phyloP scores from a whole-genome alignment of 2,797 vertebrate genomes.

The Phrynocephalus vlangalii region DNA sequence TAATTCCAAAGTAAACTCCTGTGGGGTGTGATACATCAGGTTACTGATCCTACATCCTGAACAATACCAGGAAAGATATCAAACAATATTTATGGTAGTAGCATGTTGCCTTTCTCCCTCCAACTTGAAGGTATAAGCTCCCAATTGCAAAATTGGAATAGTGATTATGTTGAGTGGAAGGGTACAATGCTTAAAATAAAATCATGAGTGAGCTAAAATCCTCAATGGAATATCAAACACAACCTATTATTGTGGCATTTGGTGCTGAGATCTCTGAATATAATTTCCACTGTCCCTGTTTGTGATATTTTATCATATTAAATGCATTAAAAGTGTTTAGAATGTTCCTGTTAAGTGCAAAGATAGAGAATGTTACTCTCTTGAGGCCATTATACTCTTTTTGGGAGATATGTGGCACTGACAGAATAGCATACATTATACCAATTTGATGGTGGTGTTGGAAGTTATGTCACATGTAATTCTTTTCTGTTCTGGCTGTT shows the following conservation, averaged over 20 bases:
- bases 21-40: too few species aligned
- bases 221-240: neutral
- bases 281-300: neutral
- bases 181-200: neutral
- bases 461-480: neutral
- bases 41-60: too few species aligned
- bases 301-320: neutral
- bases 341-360: slow-evolving; percentile 6
- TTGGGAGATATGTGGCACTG: neutral
- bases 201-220: neutral
- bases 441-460: neutral
- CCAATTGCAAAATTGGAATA: too few species aligned
- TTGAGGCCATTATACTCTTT: neutral
- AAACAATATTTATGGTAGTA: too few species aligned
- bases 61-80: too few species aligned
- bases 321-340: neutral
- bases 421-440: neutral
- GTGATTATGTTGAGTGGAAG: neutral
- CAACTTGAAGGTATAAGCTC: too few species aligned
- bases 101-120: too few species aligned
- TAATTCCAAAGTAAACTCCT: too few species aligned
- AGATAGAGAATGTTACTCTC: neutral
- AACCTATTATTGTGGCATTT: neutral
- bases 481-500: neutral
- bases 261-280: neutral